Base-by-base conservation (phyloP, 2,888 invertebrate species). In the Herminia tarsipennalis region DNA sequence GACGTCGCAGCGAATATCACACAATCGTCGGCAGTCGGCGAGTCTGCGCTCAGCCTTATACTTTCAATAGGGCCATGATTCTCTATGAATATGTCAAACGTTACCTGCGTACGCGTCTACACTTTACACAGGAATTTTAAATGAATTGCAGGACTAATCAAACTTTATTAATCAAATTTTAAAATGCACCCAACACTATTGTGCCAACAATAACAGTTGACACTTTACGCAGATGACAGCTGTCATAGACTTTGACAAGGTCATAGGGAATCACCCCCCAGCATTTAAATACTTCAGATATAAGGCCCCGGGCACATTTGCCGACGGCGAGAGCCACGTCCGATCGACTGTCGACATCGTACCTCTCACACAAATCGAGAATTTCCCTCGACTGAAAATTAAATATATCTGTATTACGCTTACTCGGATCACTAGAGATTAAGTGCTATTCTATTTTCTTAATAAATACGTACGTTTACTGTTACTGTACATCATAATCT, bases 401-500 rank as follows among this genome's bases (percentile, higher is more conserved):
- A 74, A 76, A 75, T 80, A 78, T 76, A 86, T 90, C 88, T 89
- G 83, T 86, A 88, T 87, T 89, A 90, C 90, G 90, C 90, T 91
- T 90, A 91, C 87, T 88, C 83, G 89, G 88, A 90, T 78, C 91
- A 91, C 78, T 88, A 90, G 86, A 83, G 73, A 79, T 72, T 88
- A 89, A 90, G 87, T 88, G 87, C 89, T 88, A 86, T 77, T 87
- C 88, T 89, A 89, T 89, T 89, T 88, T 89, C 84, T 82, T 89
- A 89, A 80, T 83, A 79, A 81, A 86, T 85, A 87, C 83, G 84
- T 86, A 88, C 83, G 71, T 81, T 78, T 80, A 68, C 66, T 68
- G 70, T 70, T 66, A 70, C 64, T 71, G 64, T 74, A 79, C 75
- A 73, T 76, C 73, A 51, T 76, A 76, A 76, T 75, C 71, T 82